Base-by-base conservation (phyloP, 2,888 invertebrate genomes). In the Lypha dubia region DNA sequence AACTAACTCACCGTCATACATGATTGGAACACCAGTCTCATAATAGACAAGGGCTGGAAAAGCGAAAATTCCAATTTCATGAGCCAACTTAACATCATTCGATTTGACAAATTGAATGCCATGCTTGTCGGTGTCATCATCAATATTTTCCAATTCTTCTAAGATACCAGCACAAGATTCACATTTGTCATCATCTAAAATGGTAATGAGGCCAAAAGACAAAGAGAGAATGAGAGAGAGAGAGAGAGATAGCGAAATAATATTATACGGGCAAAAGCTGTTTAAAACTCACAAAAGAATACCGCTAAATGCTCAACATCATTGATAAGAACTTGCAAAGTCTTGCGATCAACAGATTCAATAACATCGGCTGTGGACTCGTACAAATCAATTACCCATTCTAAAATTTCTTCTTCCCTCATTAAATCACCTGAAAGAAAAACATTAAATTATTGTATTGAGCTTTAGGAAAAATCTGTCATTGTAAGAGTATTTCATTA, bases 71-170 rank as follows among this genome's bases (percentile, higher is more conserved):
- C 98, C 97, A 89, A 98, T 96, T 93, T 98, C 97, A 63, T 97
- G 96, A 2, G 98, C 98, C 86, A 97, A 92, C 91, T 97, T 97
- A 0, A 96, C 95, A 92, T 98, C 98, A 90, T 96, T 97, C 3
- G 97, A 97, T 91, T 98, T 98, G 46, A 98, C 97, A 92, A 98
- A 98, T 92, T 98, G 97, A 89, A 98, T 98, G 68, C 97, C 97
- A 89, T 97, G 96, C 90, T 97, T 95, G 89, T 98, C 98, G 7
- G 98, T 97, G 88, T 98, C 98, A 90, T 97, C 97, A 90, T 97
- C 97, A 88, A 97, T 97, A 22, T 96, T 97, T 93, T 98, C 98
- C 87, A 98, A 93, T 89, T 98, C 98, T 89, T 97, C 96, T 63
- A 98, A 93, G 88, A 98, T 95, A 87, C 95, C 95, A 46, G 95